Base-by-base conservation (phyloP, 2,113 vertebrate genomes). In the Barnardius zonarius region DNA sequence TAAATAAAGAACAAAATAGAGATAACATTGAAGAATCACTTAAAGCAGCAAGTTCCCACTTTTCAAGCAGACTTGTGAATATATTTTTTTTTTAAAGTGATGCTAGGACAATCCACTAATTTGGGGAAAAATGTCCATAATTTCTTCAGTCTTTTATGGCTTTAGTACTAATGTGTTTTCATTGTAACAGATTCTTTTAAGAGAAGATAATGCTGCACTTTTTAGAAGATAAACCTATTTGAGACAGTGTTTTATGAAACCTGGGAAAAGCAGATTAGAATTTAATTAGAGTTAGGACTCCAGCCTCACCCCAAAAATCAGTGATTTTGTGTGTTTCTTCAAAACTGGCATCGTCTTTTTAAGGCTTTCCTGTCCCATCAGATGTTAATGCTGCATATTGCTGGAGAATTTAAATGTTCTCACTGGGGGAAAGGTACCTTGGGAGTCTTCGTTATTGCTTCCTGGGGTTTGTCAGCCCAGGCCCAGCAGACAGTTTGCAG, bases 1-100 rank as follows among this genome's bases (percentile, higher is more conserved):
- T 93, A 92, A 93, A 92, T 95, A 94, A 92, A 52, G 68, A 93
- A 88, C 57, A 96, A 84, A 94, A 70, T 24, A 64, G 83, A 90
- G 62, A 41, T 74, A 88, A 59, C 48, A 30, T 61, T 69, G 62
- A 82, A 69, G 76, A 78, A 94, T 39, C 63, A 70, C 59, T 86
- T 91, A 31, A 92, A 57, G 55, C 57, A 86, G 39, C 61, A 70
- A 87, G 33, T 90, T 95, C 4, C 30, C 35, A 10, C 63, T 55
- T 93, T 70, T 86, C 67, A 85, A 35, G 55, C 43, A 62, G 92
- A 27, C 33, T 83, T 68, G 24, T 39, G 37, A 80, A 68, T 41
- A 6, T 69, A 25, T 43, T 43, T 62, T 55, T 55, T 61, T 81
- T 82, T 61, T 35, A 49, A 49, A 70, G 16, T 22, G 13, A 28